phyloP scores from a whole-genome alignment of 2,797 vertebrate genomes.

The Onychomys arenicola region DNA sequence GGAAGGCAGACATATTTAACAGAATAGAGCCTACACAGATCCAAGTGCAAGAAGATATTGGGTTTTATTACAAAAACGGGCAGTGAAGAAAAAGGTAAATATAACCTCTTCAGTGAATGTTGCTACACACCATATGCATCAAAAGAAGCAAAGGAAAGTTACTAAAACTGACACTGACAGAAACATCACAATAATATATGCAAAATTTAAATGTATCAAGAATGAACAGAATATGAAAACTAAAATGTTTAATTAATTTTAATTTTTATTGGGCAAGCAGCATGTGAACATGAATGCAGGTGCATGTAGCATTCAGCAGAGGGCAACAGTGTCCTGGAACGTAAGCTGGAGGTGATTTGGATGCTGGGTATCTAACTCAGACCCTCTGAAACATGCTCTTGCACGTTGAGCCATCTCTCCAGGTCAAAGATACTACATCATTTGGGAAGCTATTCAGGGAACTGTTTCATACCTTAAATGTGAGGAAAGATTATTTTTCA shows the following conservation, averaged over 20 bases:
- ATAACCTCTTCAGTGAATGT: neutral
- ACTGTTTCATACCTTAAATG: neutral
- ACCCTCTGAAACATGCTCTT: too few species aligned
- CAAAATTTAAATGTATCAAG: neutral
- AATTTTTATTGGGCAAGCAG: too few species aligned
- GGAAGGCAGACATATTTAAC: neutral
- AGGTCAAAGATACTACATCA: neutral
- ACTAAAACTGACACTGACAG: neutral
- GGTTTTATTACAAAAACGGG: neutral
- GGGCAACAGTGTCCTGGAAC: too few species aligned
- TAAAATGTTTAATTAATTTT: neutral
- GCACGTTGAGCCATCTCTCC: too few species aligned
- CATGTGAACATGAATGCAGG: too few species aligned
- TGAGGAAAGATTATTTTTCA: neutral
- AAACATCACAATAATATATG: neutral
- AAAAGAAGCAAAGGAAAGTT: neutral
- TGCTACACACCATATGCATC: neutral
- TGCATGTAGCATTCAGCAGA: too few species aligned
- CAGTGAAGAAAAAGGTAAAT: neutral
- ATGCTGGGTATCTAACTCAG: too few species aligned
- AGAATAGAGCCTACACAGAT: neutral
- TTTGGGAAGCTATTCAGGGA: neutral
- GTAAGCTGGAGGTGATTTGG: too few species aligned
- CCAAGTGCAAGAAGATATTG: neutral
- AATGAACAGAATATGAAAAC: neutral